These are phyloP conservation scores for Anhinga rufa DNA, from an alignment of 2,113 vertebrate genomes.

Conservation along the genomic window DNA sequence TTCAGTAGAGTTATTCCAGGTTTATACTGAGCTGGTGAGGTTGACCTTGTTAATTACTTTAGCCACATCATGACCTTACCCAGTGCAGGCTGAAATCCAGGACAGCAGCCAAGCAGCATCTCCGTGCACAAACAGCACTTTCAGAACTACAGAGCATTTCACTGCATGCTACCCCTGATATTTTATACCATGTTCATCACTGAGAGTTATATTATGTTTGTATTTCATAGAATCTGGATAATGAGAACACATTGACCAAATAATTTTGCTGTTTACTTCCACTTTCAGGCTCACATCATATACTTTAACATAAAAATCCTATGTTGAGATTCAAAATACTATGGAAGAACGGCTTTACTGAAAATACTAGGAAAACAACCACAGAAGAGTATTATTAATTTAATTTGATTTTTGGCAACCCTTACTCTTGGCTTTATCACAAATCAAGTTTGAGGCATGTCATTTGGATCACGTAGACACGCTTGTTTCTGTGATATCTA, in stretches of 20 bases:
- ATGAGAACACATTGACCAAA: background rate
- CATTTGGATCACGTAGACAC: background rate
- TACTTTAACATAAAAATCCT: background rate
- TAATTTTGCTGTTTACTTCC: background rate
- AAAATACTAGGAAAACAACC: background rate
- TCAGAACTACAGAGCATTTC: background rate
- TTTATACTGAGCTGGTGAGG: background rate
- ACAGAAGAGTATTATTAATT: background rate
- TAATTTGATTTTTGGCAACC: background rate
- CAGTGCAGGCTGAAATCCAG: background rate
- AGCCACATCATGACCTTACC: conserved; percentile 5
- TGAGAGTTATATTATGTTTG: background rate
- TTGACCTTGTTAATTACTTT: conserved; percentile 27
- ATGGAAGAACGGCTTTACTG: background rate
- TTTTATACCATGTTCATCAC: background rate
- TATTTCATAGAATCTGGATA: background rate
- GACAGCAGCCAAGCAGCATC: background rate
- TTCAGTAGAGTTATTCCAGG: background rate
- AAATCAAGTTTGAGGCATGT: background rate
- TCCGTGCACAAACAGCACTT: conserved; percentile 5
- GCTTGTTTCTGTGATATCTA: background rate
- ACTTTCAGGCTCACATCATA: background rate
- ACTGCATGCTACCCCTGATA: background rate
- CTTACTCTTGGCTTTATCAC: background rate
- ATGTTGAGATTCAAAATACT: background rate